Evolutionary conservation across 2,888 invertebrate genomes (phyloP).

Genomic region (Endomychus coccineus): DNA sequence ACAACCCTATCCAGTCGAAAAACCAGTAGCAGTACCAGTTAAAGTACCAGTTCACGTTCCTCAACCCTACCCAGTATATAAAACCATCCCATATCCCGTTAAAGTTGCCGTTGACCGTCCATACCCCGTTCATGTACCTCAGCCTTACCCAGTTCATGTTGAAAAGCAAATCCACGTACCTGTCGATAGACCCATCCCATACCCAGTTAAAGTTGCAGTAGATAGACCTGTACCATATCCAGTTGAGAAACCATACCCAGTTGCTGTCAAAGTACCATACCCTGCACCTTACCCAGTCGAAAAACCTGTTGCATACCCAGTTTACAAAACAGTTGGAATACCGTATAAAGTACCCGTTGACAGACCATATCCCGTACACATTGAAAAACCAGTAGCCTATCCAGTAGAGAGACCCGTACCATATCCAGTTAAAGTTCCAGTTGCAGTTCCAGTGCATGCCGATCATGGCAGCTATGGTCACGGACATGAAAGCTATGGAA

Average conservation of each 20-base stretch:
- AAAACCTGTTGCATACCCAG: slow-evolving; percentile 54
- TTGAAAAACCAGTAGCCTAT: slow-evolving; percentile 58
- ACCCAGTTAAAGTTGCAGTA: slow-evolving; percentile 55
- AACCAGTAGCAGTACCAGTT: slow-evolving; percentile 64
- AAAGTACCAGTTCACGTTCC: slow-evolving; percentile 71
- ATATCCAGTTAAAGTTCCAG: slow-evolving; percentile 59
- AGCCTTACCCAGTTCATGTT: slow-evolving; percentile 61
- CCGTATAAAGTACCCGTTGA: slow-evolving; percentile 53
- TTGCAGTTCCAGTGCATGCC: slow-evolving; percentile 32
- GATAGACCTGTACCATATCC: slow-evolving; percentile 51
- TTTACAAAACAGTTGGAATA: slow-evolving; percentile 52
- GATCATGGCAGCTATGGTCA: slow-evolving; percentile 23
- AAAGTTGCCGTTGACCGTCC: slow-evolving; percentile 64
- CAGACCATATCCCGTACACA: slow-evolving; percentile 39
- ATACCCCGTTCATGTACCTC: slow-evolving; percentile 61
- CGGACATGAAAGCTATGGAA: slow-evolving; percentile 23
- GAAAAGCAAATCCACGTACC: slow-evolving; percentile 62
- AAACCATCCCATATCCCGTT: slow-evolving; percentile 62
- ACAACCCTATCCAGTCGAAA: slow-evolving; percentile 70
- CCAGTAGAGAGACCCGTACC: slow-evolving; percentile 61
- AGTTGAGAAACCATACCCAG: slow-evolving; percentile 57
- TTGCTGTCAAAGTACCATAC: slow-evolving; percentile 57
- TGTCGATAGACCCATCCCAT: slow-evolving; percentile 60
- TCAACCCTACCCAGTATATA: slow-evolving; percentile 64
- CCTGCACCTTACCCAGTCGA: slow-evolving; percentile 66